Conservation (phyloP, 2,888 invertebrate species). For the Fissipunctia ypsillon region DNA sequence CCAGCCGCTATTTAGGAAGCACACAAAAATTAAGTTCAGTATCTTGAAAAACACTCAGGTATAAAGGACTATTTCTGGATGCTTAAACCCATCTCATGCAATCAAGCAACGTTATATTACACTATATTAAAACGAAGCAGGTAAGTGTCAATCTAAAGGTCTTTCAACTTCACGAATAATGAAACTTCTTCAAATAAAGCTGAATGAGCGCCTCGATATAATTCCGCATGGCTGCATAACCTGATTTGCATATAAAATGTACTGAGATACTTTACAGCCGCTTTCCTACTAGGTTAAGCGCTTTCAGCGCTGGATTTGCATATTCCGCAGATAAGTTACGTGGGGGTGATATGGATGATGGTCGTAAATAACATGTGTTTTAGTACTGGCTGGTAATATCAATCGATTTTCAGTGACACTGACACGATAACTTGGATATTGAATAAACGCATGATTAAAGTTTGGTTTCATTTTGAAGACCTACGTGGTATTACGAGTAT, state of each 20-base stretch:
- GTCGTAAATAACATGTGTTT: slow-evolving; percentile 41
- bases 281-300: slow-evolving; percentile 38
- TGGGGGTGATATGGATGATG: slow-evolving; percentile 9
- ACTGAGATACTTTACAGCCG: slow-evolving; percentile 31
- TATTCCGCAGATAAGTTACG: slow-evolving; percentile 26
- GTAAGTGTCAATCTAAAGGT: background rate
- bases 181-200: slow-evolving; percentile 43
- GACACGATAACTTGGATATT: slow-evolving; percentile 8
- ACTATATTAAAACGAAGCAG: no score
- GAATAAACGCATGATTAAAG: background rate
- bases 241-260: slow-evolving; percentile 54
- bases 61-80: background rate
- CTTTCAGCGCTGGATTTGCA: slow-evolving; percentile 45
- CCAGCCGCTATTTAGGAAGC: no score
- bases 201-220: slow-evolving; percentile 27
- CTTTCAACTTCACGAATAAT: slow-evolving; percentile 44
- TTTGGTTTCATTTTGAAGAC: background rate
- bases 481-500: background rate
- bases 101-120: background rate
- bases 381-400: slow-evolving; percentile 17
- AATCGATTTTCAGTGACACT: slow-evolving; percentile 35
- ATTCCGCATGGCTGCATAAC: slow-evolving; percentile 42
- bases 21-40: no score
- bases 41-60: background rate
- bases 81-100: background rate